A percentile compares a stretch with the other conserved stretches of the same genome.
These are phyloP conservation scores for Helobdella robusta DNA, from an alignment of 2,888 invertebrate genomes.

Conservation along the genomic window DNA sequence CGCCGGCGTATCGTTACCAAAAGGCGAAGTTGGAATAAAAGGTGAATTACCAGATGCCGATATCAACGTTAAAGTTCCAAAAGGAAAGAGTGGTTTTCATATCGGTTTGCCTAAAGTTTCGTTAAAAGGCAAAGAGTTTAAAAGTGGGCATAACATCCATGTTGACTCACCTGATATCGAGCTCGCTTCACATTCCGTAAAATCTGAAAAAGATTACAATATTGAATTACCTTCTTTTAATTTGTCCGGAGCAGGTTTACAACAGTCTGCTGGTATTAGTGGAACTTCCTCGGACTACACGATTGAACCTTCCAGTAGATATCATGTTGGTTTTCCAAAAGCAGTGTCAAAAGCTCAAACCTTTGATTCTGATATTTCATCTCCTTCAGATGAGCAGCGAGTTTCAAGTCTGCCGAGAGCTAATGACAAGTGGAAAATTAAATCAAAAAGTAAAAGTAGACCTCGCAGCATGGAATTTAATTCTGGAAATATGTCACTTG, in stretches of 20 bases:
- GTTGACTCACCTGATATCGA: neutral
- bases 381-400: neutral
- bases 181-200: neutral
- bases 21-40: constrained; percentile 22
- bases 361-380: neutral
- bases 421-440: neutral
- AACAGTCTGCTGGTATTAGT: neutral
- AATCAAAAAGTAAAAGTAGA: constrained; percentile 2
- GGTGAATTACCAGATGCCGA: constrained; percentile 8
- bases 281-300: too few species aligned
- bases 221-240: constrained; percentile 13
- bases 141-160: neutral
- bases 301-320: constrained; percentile 3
- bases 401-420: constrained; percentile 13
- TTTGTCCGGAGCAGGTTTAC: neutral
- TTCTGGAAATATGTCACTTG: too few species aligned
- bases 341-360: neutral
- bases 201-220: constrained; percentile 15
- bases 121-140: neutral
- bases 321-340: constrained; percentile 19
- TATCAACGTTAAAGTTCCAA: constrained; percentile 17
- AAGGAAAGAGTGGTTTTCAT: too few species aligned
- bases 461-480: constrained; percentile 18
- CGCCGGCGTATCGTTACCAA: constrained; percentile 1
- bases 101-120: constrained; percentile 22